These are phyloP conservation scores for Dendrolimus pini DNA, from an alignment of 2,888 invertebrate genomes.

Conservation along the genomic window DNA sequence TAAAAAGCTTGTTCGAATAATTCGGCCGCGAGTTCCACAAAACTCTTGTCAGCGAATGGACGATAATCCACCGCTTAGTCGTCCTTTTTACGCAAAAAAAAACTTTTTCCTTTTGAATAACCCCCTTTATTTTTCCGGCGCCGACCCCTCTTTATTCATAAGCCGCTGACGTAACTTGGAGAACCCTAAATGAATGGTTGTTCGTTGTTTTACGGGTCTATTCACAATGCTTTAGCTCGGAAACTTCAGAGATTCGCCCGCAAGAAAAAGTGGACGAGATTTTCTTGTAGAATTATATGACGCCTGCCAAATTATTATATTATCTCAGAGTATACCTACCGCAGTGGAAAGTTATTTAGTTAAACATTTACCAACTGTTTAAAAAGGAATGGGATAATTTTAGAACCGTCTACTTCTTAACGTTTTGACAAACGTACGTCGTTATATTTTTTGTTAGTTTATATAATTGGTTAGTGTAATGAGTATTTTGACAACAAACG, in stretches of 20 bases:
- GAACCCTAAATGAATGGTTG: conserved; percentile 73
- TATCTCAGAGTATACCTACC: conserved; percentile 25
- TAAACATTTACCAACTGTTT: background rate
- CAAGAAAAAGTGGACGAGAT: conserved; percentile 42
- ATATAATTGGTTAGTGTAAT: no score
- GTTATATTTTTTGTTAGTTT: no score
- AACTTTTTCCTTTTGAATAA: conserved; percentile 66
- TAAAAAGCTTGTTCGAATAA: conserved; percentile 52
- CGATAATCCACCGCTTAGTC: conserved; percentile 65
- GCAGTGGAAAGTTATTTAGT: background rate
- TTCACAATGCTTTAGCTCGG: conserved; percentile 67
- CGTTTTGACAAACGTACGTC: no score
- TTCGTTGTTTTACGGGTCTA: conserved; percentile 75
- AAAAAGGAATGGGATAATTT: no score
- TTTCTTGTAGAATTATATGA: conserved; percentile 43
- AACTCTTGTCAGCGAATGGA: conserved; percentile 62
- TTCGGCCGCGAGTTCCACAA: conserved; percentile 51
- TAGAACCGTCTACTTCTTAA: no score
- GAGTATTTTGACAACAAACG: no score
- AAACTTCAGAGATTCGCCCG: conserved; percentile 62
- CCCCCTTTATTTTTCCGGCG: conserved; percentile 58
- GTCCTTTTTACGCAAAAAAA: conserved; percentile 55
- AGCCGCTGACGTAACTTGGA: conserved; percentile 69
- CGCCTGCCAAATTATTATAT: conserved; percentile 40
- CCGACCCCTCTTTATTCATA: conserved; percentile 71